Evolutionary conservation across 1,140 invertebrate genomes (phyloP), one percentile per base, ranked within the genome.

Genomic region (Pogonomyrmex californicus): DNA sequence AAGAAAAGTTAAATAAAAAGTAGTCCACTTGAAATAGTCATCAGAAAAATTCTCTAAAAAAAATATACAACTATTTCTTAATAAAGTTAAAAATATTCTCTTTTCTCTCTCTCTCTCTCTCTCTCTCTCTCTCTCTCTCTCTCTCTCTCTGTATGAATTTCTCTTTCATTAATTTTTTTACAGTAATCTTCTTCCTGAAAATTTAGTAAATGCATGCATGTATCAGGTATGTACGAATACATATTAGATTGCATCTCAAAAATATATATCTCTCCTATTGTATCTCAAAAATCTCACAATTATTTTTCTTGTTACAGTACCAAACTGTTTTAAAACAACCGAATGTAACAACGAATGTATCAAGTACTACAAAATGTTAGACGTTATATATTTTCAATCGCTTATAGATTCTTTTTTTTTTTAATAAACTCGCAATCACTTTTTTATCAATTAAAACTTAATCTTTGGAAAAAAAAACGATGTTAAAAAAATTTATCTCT

Each of bases 171-270:
- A 77, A 36, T 86, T 65, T 86, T 81, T 90, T 95, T 95, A 68
- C 93, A 97, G 97, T 88, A 97, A 97, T 88, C 94, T 97, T 87
- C 96, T 97, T 86, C 97, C 97, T 2, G 96, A 97, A 51, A 97
- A 97, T 93, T 92, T 97, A 73, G 91, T 97, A 44, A 95, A 96
- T 88, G 96, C 97, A n/a, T 95, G 95, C 83, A 90, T 96, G 33
- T 92, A 91, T 44, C 96, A 96, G 93, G 96, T 96, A 94, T 38
- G 10, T 41, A 78, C 30, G 12, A 30, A 68, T 7, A 49, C n/a
- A 56, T 38, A 49, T 3, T 60, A 33, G 1, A 62, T 5, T 36
- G 33, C 2, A 36, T 36, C 36, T 33, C 58, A 36, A 62, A 62
- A 10, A 70, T 56, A 65, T 51, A 14, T 12, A 14, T 44, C 2